Conservation (phyloP, 2,888 invertebrate genomes). For the Carpatolechia fugitivella region DNA sequence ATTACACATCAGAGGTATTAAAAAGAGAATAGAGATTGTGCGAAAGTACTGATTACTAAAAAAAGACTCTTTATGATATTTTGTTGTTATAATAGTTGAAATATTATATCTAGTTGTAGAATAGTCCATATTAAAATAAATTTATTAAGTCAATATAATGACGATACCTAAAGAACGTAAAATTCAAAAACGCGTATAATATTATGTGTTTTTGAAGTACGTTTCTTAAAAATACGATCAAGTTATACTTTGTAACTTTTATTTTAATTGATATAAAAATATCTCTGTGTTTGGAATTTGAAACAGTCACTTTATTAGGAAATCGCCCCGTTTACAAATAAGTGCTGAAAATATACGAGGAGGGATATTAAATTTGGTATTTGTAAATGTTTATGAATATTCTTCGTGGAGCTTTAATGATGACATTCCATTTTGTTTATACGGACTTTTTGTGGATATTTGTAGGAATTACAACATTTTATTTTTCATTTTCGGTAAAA, state of each 20-base stretch:
- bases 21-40: constrained; percentile 41
- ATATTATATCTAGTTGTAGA: constrained; percentile 52
- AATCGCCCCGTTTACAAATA: too few species aligned
- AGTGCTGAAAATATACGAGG: constrained; percentile 26
- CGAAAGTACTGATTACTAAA: constrained; percentile 43
- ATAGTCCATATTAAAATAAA: constrained; percentile 31
- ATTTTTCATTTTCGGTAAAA: too few species aligned
- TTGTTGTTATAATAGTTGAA: constrained; percentile 59
- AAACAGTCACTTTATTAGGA: too few species aligned
- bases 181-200: too few species aligned
- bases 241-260: too few species aligned
- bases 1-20: constrained; percentile 58
- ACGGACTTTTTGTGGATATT: constrained; percentile 15
- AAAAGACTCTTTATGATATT: constrained; percentile 47
- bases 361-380: constrained; percentile 20
- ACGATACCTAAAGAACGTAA: too few species aligned
- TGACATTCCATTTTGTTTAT: constrained; percentile 50
- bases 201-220: too few species aligned
- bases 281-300: too few species aligned
- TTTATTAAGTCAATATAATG: constrained; percentile 36
- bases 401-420: constrained; percentile 47
- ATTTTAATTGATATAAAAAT: too few species aligned
- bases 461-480: background rate
- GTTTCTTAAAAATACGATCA: too few species aligned
- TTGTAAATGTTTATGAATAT: constrained; percentile 35